Evolutionary conservation across 1,140 invertebrate species (phyloP), one percentile per base, ranked within the genome.

Genomic region (Heliothis subflexa): DNA sequence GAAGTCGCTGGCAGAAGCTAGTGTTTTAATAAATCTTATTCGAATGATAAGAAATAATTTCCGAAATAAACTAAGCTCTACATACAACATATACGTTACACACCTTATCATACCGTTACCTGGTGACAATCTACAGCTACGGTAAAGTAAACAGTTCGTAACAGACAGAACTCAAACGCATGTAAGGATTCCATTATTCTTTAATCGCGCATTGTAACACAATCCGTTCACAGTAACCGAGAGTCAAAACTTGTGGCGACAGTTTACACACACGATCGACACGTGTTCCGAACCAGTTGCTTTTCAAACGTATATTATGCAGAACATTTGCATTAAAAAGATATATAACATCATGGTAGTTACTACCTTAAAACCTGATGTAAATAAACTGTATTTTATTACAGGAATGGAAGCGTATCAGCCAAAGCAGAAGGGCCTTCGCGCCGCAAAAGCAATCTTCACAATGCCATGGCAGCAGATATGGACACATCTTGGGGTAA

Each of bases 401-500:
- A 50, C 78, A 93, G 91, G 91, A 94, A 94, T 94, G 93, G 91
- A 78, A 85, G 91, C 52, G 78, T 94, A 28, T 91, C 91, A 79
- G 83, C 85, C 49, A 88, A 89, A 83, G 93, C 93, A 49, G 93
- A 94, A 79, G 95, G 95, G 66, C 96, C 96, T 9, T 95, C 96
- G 55, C 93, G 96, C 81, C 96, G 96, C 80, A 96, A 96, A 88
- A 96, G 96, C 87, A 96, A 96, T 83, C 88, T 96, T 33, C 95
- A 96, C 87, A 96, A 96, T 86, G 90, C 94, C 54, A 91, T 94
- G 92, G 89, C 90, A 50, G 88, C 90, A 70, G 93, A 93, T 81
- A 90, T 93, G 86, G 92, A 94, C 64, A 81, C 87, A 47, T 94
- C 93, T 57, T 94, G 93, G 93, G 93, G 93, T 93, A 87, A 83